Conservation (phyloP, 2,888 invertebrate genomes). For the Liodrosophila aerea region DNA sequence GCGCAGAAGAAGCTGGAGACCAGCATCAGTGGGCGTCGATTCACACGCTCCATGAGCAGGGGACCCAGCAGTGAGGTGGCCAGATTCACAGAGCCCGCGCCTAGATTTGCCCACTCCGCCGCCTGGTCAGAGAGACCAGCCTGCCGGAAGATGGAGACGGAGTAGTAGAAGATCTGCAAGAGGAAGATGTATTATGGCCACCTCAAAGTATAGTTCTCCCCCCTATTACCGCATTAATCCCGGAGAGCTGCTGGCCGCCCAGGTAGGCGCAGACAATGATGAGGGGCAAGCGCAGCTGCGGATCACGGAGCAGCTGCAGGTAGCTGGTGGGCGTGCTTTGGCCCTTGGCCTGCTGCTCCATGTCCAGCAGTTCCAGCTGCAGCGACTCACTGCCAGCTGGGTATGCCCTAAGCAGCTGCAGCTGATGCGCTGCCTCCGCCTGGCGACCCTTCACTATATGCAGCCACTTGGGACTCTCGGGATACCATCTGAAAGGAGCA, state of each 20-base stretch:
- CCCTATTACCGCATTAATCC: conserved; percentile 94
- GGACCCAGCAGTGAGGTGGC: conserved; percentile 86
- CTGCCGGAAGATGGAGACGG: conserved; percentile 88
- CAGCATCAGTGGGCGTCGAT: conserved; percentile 87
- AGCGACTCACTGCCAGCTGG: conserved; percentile 82
- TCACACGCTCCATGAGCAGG: conserved; percentile 86
- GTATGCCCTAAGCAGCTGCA: conserved; percentile 86
- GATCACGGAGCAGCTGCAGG: conserved; percentile 84
- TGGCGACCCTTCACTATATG: conserved; percentile 87
- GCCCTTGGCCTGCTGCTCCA: conserved; percentile 84
- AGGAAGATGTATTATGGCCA: not conserved
- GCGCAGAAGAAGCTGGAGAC: conserved; percentile 85
- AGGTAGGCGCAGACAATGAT: conserved; percentile 88
- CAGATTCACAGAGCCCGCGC: conserved; percentile 88
- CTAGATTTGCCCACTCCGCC: conserved; percentile 90
- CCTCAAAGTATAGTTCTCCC: no score
- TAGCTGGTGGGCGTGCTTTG: conserved; percentile 84
- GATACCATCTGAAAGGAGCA: conserved; percentile 86
- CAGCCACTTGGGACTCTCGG: conserved; percentile 95
- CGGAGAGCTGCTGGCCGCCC: conserved; percentile 94
- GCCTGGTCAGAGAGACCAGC: conserved; percentile 86
- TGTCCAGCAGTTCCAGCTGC: conserved; percentile 85
- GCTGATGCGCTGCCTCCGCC: conserved; percentile 85
- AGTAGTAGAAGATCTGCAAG: conserved; percentile 88
- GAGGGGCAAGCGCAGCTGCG: conserved; percentile 86